phyloP scores from a whole-genome alignment of 2,113 vertebrate genomes.

The Periophthalmodon schlosseri region DNA sequence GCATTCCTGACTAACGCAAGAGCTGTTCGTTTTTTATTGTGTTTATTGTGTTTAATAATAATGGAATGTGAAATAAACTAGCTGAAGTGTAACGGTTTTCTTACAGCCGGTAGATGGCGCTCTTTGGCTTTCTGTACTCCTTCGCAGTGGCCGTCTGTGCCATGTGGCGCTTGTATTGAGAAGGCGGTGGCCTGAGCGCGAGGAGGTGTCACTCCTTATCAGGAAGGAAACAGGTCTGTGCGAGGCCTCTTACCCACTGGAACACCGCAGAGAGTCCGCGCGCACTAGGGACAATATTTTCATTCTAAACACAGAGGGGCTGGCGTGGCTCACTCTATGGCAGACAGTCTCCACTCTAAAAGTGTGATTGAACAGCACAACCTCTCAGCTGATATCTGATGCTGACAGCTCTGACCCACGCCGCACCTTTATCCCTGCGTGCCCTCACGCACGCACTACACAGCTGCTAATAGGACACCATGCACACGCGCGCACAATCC shows the following conservation, averaged over 20 bases:
- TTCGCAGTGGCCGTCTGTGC: not conserved
- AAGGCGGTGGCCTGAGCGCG: conserved; percentile 13
- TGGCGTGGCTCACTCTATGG: not conserved
- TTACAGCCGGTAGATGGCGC: conserved; percentile 45
- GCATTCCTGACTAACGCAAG: conserved; percentile 67
- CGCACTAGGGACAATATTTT: conserved; percentile 29
- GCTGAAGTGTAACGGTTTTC: not conserved
- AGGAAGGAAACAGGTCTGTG: conserved; percentile 62
- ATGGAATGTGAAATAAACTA: not conserved
- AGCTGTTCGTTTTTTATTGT: not conserved
- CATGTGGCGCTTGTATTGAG: not conserved
- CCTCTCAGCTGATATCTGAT: conserved; percentile 50
- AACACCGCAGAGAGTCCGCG: conserved; percentile 26
- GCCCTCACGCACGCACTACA: conserved; percentile 7
- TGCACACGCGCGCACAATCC: not conserved
- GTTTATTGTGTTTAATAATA: not conserved
- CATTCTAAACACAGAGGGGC: conserved; percentile 35
- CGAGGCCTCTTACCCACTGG: conserved; percentile 15
- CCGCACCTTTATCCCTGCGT: conserved; percentile 28
- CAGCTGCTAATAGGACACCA: conserved; percentile 5
- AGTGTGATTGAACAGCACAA: conserved; percentile 45
- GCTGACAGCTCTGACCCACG: conserved; percentile 51
- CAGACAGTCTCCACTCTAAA: conserved; percentile 7
- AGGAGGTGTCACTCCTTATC: conserved; percentile 61
- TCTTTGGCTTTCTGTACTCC: conserved; percentile 15